phyloP scores from a whole-genome alignment of 2,888 invertebrate species.

The Scaptomyza tumidula region DNA sequence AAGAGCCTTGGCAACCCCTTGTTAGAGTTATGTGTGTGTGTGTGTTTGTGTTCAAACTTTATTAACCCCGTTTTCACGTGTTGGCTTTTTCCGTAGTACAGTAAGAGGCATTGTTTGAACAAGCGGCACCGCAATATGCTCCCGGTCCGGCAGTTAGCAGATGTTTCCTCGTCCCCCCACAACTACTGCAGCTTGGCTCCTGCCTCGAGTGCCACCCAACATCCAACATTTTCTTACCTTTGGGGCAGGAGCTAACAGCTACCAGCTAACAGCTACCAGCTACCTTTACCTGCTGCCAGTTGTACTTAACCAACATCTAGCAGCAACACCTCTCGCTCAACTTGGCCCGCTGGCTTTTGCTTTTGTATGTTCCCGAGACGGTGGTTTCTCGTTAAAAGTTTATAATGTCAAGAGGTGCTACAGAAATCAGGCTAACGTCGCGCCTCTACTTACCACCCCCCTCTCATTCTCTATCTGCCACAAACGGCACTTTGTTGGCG shows the following conservation, averaged over 20 bases:
- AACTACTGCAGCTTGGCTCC: slow-evolving; percentile 8
- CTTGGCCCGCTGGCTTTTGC: slow-evolving; percentile 5
- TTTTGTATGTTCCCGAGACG: slow-evolving; percentile 38
- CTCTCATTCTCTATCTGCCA: slow-evolving; percentile 4
- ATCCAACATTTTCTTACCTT: background rate
- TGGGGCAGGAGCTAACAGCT: background rate
- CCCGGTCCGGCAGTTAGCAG: slow-evolving; percentile 14
- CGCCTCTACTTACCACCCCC: slow-evolving; percentile 24
- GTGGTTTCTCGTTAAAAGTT: slow-evolving; percentile 57
- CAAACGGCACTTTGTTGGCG: slow-evolving; percentile 45
- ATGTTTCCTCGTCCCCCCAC: slow-evolving; percentile 10
- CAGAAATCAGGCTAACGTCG: slow-evolving; percentile 67
- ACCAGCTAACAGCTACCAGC: no score
- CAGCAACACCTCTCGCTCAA: slow-evolving; percentile 17
- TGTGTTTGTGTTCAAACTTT: slow-evolving; percentile 52
- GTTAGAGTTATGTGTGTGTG: slow-evolving; percentile 5
- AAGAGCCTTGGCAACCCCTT: background rate
- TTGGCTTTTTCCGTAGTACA: slow-evolving; percentile 22
- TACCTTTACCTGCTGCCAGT: background rate
- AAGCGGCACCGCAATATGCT: slow-evolving; percentile 14
- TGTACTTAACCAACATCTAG: background rate
- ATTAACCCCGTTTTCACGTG: slow-evolving; percentile 72
- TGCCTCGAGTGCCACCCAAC: slow-evolving; percentile 31
- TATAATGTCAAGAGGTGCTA: slow-evolving; percentile 65
- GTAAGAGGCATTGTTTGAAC: slow-evolving; percentile 28